Base-by-base conservation (phyloP, 2,113 vertebrate species). In the Ptilorrhoa leucosticta region DNA sequence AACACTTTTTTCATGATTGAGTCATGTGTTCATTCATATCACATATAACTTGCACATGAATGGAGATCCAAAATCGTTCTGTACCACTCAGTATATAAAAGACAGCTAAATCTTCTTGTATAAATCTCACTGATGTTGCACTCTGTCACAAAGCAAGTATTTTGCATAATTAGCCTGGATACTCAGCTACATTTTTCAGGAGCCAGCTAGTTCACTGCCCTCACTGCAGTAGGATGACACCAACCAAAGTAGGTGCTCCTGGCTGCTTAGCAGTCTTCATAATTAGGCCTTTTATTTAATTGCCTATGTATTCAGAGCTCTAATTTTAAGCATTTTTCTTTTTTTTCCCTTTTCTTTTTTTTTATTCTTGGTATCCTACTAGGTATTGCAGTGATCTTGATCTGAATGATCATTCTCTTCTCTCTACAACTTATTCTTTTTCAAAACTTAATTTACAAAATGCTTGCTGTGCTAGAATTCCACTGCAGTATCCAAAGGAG, bases 81-180 rank as follows among this genome's bases (percentile, higher is more conserved):
- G n/a, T 68, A 72, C 19, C 31, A 47, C 28, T 81, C 11, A 51
- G n/a, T 89, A 24, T 33, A 69, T 61, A 91, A 93, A 87, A 92
- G 31, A 10, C 51, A 68, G 58, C 69, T 91, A 89, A 95, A 91
- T 89, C 73, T 89, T 44, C 61, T 60, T 76, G 37, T 82, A 51
- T 94, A 93, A 91, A 95, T 95, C 80, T 87, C 77, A 82, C 69
- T 50, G 54, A 84, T 93, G 69, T 64, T 89, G 58, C 61, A 87
- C 73, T 83, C 61, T 76, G 65, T 89, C 69, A 84, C 73, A 89
- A 81, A 92, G 93, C 51, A 84, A 78, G 87, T 72, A 64, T 87
- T 97, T 95, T 94, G 51, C 94, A 91, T 96, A 96, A 91, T 96
- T 95, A 93, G 53, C 44, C 72, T 42, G 48, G 44, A 79, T 95